A percentile compares a stretch with the other conserved stretches of the same genome.
phyloP scores from a whole-genome alignment of 1,140 invertebrate genomes.

The Drosophila eugracilis region DNA sequence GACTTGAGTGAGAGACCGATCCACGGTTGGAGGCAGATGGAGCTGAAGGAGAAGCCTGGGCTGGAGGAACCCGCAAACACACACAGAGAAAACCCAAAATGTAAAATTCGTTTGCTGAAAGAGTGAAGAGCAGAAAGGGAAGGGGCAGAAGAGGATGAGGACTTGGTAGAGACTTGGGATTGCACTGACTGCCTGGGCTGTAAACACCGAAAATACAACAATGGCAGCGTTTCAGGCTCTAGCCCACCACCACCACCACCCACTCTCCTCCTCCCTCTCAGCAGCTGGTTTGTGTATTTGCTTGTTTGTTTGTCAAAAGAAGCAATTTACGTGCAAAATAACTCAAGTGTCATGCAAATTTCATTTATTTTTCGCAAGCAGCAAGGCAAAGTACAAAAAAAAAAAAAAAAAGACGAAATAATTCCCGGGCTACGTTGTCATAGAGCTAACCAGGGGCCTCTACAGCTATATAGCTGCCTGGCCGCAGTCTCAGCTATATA shows the following conservation, averaged over 20 bases:
- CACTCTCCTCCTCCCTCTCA: constrained; percentile 1
- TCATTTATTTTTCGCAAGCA: constrained; percentile 83
- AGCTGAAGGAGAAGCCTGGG: too few species aligned
- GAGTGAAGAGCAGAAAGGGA: constrained; percentile 26
- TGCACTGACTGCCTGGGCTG: constrained; percentile 65
- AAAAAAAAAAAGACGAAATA: constrained; percentile 43
- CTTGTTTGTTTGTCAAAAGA: constrained; percentile 84
- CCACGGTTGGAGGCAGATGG: constrained; percentile 7
- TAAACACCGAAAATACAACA: constrained; percentile 83
- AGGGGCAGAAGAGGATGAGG: constrained; percentile 12
- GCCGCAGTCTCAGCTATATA: constrained; percentile 38
- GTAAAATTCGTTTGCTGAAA: constrained; percentile 74
- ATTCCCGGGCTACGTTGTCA: constrained; percentile 76
- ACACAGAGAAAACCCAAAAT: constrained; percentile 74
- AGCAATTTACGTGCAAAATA: constrained; percentile 85
- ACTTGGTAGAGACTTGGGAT: constrained; percentile 48
- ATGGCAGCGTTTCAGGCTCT: constrained; percentile 54
- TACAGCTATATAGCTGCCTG: constrained; percentile 12
- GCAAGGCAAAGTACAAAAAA: constrained; percentile 18
- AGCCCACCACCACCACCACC: not conserved
- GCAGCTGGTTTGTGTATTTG: constrained; percentile 67
- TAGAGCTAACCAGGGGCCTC: constrained; percentile 51
- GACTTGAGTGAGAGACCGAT: constrained; percentile 8
- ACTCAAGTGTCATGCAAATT: constrained; percentile 85
- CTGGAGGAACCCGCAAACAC: constrained; percentile 50